Conservation (phyloP, 2,113 vertebrate species). For the Trochalopteron elliotii region DNA sequence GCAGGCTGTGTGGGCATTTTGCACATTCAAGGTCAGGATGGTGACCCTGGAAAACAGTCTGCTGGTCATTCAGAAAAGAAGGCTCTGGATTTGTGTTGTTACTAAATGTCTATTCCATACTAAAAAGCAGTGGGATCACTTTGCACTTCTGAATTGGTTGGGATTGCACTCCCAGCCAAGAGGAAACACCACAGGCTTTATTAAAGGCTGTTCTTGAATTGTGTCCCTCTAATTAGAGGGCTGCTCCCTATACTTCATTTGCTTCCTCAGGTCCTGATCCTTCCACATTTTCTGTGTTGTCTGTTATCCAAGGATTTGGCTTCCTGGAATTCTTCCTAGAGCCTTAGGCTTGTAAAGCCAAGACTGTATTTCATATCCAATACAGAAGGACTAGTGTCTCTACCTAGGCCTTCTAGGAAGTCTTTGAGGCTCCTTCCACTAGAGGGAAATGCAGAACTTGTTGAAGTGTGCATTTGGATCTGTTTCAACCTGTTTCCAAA, state of each 20-base stretch:
- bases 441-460: neutral
- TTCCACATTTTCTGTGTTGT: neutral
- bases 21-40: neutral
- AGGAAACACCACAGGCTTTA: neutral
- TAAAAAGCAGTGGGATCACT: neutral
- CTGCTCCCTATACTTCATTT: neutral
- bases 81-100: neutral
- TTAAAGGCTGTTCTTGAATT: neutral
- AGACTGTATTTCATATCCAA: neutral
- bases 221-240: neutral
- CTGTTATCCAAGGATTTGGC: neutral
- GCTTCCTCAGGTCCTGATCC: neutral
- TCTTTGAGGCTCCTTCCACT: neutral
- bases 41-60: neutral
- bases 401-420: neutral
- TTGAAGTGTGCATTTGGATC: neutral
- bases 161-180: neutral
- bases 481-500: neutral
- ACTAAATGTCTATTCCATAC: neutral
- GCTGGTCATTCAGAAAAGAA: neutral
- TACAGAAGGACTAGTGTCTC: accelerated
- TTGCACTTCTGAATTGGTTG: neutral
- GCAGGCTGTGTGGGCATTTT: neutral
- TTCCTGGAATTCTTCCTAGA: neutral
- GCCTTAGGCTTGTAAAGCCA: neutral